phyloP scores from a whole-genome alignment of 2,888 invertebrate species.

The Drosophila nr. perissopoda region DNA sequence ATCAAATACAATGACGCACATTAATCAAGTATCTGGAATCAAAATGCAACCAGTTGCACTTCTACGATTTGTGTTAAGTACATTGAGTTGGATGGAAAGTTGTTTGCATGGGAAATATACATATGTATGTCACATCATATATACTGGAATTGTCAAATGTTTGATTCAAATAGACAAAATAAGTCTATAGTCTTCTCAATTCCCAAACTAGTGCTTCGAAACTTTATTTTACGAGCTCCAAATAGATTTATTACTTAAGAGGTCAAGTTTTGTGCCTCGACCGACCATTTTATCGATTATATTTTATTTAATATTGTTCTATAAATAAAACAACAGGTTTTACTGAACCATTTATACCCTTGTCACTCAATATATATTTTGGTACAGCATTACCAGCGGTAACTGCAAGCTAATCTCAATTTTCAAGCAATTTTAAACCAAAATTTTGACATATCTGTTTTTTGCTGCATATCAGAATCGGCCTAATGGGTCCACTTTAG shows the following conservation, averaged over 20 bases:
- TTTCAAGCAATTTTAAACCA: background rate
- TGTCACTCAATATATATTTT: background rate
- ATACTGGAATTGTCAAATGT: background rate
- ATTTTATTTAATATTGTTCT: background rate
- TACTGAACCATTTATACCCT: background rate
- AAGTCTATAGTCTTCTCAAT: background rate
- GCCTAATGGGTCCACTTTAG: background rate
- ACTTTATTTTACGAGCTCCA: background rate
- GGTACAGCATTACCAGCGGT: background rate
- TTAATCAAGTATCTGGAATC: slow-evolving; percentile 29
- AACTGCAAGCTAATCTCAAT: too few species aligned
- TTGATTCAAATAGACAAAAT: background rate
- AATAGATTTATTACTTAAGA: background rate
- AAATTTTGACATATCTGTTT: background rate
- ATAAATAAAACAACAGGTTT: background rate
- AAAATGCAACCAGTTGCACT: slow-evolving; percentile 43
- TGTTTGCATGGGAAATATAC: background rate
- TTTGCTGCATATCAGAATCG: background rate
- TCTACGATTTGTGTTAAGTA: slow-evolving; percentile 5
- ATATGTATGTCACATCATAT: too few species aligned
- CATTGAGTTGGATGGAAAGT: background rate
- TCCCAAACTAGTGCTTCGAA: background rate
- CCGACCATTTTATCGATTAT: background rate
- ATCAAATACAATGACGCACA: slow-evolving; percentile 23
- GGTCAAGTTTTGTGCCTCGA: rapidly evolving